A percentile compares a stretch with the other conserved stretches of the same genome.
These are phyloP conservation scores for Andrena bicolor DNA, from an alignment of 2,888 invertebrate genomes.

Conservation along the genomic window DNA sequence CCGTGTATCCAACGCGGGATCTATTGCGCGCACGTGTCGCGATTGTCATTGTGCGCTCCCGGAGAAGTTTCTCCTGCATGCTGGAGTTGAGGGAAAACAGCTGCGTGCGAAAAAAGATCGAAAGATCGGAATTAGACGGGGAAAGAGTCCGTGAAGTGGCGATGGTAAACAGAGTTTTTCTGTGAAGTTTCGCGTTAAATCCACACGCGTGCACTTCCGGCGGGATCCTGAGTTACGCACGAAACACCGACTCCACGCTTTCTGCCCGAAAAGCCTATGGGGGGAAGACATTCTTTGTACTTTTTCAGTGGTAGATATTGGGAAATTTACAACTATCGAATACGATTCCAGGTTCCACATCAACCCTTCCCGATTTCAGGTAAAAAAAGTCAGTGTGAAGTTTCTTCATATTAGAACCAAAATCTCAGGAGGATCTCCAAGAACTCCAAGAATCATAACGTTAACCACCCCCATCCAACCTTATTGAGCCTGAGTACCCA, in stretches of 20 bases:
- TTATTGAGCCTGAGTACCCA: no score
- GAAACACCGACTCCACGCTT: constrained; percentile 4
- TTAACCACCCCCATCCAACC: no score
- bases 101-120: not conserved
- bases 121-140: not conserved
- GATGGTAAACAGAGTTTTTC: constrained; percentile 6
- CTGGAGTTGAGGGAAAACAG: not conserved
- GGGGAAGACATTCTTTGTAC: not conserved
- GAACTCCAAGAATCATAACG: no score
- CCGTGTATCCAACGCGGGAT: not conserved
- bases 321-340: not conserved
- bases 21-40: not conserved
- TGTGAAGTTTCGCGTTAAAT: no score
- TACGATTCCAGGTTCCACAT: not conserved
- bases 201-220: not conserved
- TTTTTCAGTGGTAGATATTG: not conserved
- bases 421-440: no score
- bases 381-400: no score
- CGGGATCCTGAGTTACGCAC: not conserved
- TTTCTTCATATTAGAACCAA: no score
- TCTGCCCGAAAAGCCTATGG: constrained; percentile 11
- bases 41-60: not conserved
- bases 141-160: constrained; percentile 46
- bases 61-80: constrained; percentile 4
- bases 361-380: not conserved